Percentiles rank a stretch among this genome's conserved stretches.
phyloP scores from a whole-genome alignment of 2,888 invertebrate genomes.

The Calameuta idolon region DNA sequence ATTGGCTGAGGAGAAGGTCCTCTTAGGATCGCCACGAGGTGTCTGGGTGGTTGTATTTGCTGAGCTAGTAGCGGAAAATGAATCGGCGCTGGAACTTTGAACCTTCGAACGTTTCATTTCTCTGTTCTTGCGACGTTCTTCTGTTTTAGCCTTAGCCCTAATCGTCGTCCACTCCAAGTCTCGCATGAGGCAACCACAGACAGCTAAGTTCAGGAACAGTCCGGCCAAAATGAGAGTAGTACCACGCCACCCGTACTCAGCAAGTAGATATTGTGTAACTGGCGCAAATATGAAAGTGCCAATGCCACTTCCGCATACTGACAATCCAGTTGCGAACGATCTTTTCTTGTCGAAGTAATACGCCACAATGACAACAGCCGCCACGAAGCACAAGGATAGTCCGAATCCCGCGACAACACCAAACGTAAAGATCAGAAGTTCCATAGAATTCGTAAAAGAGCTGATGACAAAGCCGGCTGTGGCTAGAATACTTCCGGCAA shows the following conservation, averaged over 20 bases:
- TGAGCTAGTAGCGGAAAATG: constrained; percentile 78
- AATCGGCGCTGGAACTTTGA: constrained; percentile 77
- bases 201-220: constrained; percentile 83
- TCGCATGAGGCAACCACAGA: constrained; percentile 85
- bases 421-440: constrained; percentile 83
- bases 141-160: constrained; percentile 74
- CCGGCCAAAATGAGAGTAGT: constrained; percentile 86
- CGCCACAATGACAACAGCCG: constrained; percentile 91
- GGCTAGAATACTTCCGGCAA: constrained; percentile 82
- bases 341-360: constrained; percentile 89
- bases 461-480: constrained; percentile 83
- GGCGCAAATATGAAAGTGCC: constrained; percentile 91
- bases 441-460: constrained; percentile 81
- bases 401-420: constrained; percentile 88
- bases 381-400: constrained; percentile 86
- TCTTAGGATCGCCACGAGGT: constrained; percentile 61
- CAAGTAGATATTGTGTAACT: constrained; percentile 78
- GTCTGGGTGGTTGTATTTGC: constrained; percentile 72
- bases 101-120: constrained; percentile 72
- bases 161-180: constrained; percentile 78
- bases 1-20: constrained; percentile 57
- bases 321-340: constrained; percentile 87
- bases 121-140: constrained; percentile 73
- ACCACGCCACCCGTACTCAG: constrained; percentile 86
- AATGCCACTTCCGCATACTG: constrained; percentile 89